Conservation (phyloP, 2,888 invertebrate genomes). For the Spicauda simplicius region DNA sequence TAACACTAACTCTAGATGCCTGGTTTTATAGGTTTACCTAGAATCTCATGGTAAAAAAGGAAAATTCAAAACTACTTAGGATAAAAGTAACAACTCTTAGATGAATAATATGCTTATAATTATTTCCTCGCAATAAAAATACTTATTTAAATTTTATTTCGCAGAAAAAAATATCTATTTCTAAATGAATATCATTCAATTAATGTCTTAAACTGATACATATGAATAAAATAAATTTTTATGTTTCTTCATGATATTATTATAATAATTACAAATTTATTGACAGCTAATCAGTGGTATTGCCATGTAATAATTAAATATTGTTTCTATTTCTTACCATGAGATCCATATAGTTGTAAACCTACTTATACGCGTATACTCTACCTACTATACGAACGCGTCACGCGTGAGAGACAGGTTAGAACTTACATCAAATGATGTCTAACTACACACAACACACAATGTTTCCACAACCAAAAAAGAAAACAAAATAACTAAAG, state of each 20-base stretch:
- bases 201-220: too few species aligned
- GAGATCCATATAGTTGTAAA: not conserved
- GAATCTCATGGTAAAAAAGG: not conserved
- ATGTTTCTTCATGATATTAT: too few species aligned
- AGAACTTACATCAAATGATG: not conserved
- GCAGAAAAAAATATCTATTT: too few species aligned
- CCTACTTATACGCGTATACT: not conserved
- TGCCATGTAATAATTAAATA: not conserved
- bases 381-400: not conserved
- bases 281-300: not conserved
- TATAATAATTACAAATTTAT: too few species aligned
- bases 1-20: not conserved
- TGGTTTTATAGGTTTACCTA: not conserved
- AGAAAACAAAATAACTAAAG: not conserved
- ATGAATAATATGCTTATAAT: too few species aligned
- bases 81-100: too few species aligned
- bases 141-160: too few species aligned
- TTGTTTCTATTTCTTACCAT: not conserved
- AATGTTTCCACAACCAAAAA: not conserved
- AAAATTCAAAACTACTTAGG: not conserved
- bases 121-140: too few species aligned
- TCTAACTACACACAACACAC: not conserved
- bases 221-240: too few species aligned
- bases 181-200: too few species aligned
- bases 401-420: not conserved